These are phyloP conservation scores for Polypedilum pembai DNA, from an alignment of 1,140 invertebrate species.

Conservation along the genomic window DNA sequence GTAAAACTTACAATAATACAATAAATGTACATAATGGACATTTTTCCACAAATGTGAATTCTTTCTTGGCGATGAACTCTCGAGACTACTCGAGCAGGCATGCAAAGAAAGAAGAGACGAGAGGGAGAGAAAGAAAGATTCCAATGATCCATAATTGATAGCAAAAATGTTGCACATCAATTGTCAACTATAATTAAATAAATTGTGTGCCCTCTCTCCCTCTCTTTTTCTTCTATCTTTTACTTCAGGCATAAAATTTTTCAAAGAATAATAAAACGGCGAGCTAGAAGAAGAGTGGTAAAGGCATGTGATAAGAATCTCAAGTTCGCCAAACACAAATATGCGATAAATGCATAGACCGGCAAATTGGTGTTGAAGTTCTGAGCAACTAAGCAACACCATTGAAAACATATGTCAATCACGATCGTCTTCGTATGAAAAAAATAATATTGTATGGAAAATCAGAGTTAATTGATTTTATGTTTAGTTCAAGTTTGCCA, in stretches of 20 bases:
- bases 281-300: background rate
- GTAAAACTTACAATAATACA: background rate
- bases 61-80: background rate
- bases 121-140: background rate
- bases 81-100: background rate
- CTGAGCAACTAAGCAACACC: background rate
- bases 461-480: background rate
- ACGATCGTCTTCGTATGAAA: background rate
- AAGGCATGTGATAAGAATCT: slow-evolving; percentile 12
- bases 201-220: background rate
- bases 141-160: slow-evolving; percentile 12
- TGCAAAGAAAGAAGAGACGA: background rate
- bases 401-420: slow-evolving; percentile 15
- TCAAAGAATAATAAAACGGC: no score
- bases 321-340: background rate
- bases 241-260: no score
- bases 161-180: slow-evolving; percentile 11
- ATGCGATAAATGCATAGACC: background rate
- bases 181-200: slow-evolving; percentile 19
- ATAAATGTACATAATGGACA: slow-evolving; percentile 12
- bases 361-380: background rate
- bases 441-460: background rate
- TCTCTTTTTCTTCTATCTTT: no score
- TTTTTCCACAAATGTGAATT: slow-evolving; percentile 14
- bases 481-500: no score